A percentile compares a stretch with the other conserved stretches of the same genome.
Evolutionary conservation across 2,797 vertebrate species (phyloP).

Genomic region (Discoglossus pictus): DNA sequence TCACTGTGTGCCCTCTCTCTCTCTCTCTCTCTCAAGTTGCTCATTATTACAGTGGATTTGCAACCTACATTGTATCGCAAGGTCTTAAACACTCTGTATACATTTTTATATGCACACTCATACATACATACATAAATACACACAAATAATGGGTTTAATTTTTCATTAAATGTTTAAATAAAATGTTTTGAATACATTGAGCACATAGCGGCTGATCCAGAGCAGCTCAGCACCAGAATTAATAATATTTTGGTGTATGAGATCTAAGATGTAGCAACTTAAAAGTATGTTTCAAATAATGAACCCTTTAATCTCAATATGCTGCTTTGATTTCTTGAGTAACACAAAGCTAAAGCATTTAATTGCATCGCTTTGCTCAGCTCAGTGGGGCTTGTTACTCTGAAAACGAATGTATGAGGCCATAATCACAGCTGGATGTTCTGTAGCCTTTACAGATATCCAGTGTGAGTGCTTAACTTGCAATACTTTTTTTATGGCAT

Average conservation of each 20-base stretch:
- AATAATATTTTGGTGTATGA: conserved; percentile 1
- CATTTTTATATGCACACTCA: too few species aligned
- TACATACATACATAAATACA: too few species aligned
- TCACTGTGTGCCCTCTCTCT: too few species aligned
- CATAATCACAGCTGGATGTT: conserved; percentile 33
- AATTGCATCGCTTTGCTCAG: conserved; percentile 24
- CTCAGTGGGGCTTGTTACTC: conserved; percentile 24
- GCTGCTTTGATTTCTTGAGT: conserved; percentile 31
- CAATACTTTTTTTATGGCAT: background rate
- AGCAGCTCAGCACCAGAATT: background rate
- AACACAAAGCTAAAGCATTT: conserved; percentile 31
- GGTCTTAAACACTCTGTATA: too few species aligned
- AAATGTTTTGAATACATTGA: background rate
- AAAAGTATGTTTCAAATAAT: conserved; percentile 21
- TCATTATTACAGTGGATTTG: too few species aligned
- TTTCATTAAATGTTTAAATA: too few species aligned
- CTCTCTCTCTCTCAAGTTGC: too few species aligned
- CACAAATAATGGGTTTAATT: too few species aligned
- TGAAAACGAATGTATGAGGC: conserved; percentile 33
- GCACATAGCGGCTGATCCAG: background rate
- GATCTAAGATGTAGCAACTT: conserved; percentile 4
- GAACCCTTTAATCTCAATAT: conserved; percentile 35
- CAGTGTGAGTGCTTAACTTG: conserved; percentile 1
- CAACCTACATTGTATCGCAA: too few species aligned
- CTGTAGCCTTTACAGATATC: background rate